Percentiles rank a stretch among this genome's conserved stretches.
Evolutionary conservation across 2,888 invertebrate species (phyloP).

Genomic region (Eupithecia pulchellata): DNA sequence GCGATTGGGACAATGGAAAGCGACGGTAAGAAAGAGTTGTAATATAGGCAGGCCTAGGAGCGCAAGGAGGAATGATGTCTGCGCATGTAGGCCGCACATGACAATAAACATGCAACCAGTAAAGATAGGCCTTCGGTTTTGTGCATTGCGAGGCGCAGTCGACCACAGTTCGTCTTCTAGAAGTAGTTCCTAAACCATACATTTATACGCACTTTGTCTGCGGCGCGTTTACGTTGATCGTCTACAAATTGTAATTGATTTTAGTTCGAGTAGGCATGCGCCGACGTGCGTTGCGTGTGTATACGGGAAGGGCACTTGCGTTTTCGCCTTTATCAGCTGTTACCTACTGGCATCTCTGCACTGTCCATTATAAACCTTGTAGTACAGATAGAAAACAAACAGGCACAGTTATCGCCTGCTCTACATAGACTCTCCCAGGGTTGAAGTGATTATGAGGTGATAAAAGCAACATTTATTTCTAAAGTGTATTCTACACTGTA

Average conservation of each 20-base stretch:
- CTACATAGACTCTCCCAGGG: background rate
- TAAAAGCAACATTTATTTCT: background rate
- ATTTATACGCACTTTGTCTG: slow-evolving; percentile 30
- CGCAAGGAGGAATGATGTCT: slow-evolving; percentile 4
- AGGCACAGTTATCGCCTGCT: background rate
- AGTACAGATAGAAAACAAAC: background rate
- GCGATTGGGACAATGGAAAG: slow-evolving; percentile 78
- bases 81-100: slow-evolving; percentile 77
- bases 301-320: slow-evolving; percentile 52
- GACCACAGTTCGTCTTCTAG: slow-evolving; percentile 35
- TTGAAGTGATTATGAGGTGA: background rate
- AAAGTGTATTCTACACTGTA: background rate
- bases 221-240: slow-evolving; percentile 17
- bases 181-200: background rate
- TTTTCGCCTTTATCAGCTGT: slow-evolving; percentile 80
- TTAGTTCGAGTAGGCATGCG: slow-evolving; percentile 74
- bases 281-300: slow-evolving; percentile 59
- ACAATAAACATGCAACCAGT: slow-evolving; percentile 78
- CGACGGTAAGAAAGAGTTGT: slow-evolving; percentile 68
- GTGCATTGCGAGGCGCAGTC: slow-evolving; percentile 77
- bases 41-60: background rate
- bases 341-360: slow-evolving; percentile 49
- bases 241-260: slow-evolving; percentile 65
- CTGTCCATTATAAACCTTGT: background rate
- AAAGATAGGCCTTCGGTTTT: slow-evolving; percentile 71